A percentile compares a stretch with the other conserved stretches of the same genome.
These are phyloP conservation scores for Drosophila busckii DNA, from an alignment of 1,140 invertebrate species.

Conservation along the genomic window DNA sequence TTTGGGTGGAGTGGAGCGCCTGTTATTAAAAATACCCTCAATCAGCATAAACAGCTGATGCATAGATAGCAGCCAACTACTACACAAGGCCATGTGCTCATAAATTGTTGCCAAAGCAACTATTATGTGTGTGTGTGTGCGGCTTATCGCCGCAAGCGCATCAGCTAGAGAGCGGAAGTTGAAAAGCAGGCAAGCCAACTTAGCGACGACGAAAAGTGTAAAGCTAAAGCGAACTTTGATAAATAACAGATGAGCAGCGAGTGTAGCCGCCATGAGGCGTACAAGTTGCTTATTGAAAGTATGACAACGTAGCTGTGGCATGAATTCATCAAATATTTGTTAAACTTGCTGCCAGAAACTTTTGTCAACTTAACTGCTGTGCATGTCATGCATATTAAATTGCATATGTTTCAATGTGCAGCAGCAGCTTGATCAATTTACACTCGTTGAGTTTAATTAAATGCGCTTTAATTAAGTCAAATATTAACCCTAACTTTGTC, in stretches of 20 bases:
- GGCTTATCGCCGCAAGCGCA: conserved; percentile 55
- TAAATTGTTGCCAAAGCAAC: conserved; percentile 50
- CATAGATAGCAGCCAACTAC: conserved; percentile 34
- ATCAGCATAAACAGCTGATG: conserved; percentile 69
- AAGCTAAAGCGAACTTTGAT: conserved; percentile 47
- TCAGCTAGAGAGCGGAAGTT: conserved; percentile 52
- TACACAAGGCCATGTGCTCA: conserved; percentile 36
- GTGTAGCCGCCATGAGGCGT: conserved; percentile 28
- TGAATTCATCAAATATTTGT: too few relatives aligned
- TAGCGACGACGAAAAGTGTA: background rate
- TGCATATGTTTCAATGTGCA: conserved; percentile 70
- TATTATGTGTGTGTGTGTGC: conserved; percentile 34
- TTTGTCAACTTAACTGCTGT: too few relatives aligned
- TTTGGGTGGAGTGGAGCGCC: conserved; percentile 27
- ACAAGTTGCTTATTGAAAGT: conserved; percentile 57
- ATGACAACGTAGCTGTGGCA: conserved; percentile 46
- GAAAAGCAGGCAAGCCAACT: conserved; percentile 1
- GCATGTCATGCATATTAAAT: conserved; percentile 74
- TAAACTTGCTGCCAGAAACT: too few relatives aligned
- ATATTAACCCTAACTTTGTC: conserved; percentile 41
- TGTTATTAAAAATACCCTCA: conserved; percentile 63
- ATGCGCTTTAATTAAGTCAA: conserved; percentile 63
- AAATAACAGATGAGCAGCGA: conserved; percentile 70
- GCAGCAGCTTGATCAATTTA: too few relatives aligned
- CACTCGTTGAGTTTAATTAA: conserved; percentile 49